Evolutionary conservation across 2,888 invertebrate genomes (phyloP).

Genomic region (Phengaris alcon): DNA sequence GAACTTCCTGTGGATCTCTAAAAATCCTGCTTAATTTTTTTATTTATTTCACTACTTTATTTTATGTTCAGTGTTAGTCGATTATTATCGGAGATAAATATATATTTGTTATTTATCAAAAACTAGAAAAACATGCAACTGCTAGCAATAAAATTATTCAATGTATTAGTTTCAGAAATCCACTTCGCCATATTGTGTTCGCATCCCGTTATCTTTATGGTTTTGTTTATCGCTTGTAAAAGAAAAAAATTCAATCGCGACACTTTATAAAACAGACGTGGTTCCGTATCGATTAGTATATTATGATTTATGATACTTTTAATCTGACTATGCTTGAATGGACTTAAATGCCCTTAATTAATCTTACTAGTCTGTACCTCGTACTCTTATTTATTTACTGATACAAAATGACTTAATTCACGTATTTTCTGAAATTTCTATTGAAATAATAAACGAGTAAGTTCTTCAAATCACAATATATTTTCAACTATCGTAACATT

Average conservation of each 20-base stretch:
- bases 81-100: background rate
- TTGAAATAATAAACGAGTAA: no score
- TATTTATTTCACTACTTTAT: background rate
- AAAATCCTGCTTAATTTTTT: background rate
- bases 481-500: no score
- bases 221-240: conserved; percentile 1
- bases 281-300: background rate
- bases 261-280: background rate
- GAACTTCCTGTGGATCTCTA: background rate
- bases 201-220: conserved; percentile 25
- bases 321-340: no score
- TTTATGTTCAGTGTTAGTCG: background rate
- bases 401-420: no score
- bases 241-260: background rate
- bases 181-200: background rate
- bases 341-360: no score
- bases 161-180: conserved; percentile 2
- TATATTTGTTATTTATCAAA: background rate
- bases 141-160: conserved; percentile 20
- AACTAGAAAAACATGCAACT: background rate
- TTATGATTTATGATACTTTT: no score
- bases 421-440: no score
- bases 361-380: no score
- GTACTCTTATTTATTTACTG: no score
- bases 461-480: no score